phyloP scores from a whole-genome alignment of 2,888 invertebrate species.

The Adelognathus sp. region DNA sequence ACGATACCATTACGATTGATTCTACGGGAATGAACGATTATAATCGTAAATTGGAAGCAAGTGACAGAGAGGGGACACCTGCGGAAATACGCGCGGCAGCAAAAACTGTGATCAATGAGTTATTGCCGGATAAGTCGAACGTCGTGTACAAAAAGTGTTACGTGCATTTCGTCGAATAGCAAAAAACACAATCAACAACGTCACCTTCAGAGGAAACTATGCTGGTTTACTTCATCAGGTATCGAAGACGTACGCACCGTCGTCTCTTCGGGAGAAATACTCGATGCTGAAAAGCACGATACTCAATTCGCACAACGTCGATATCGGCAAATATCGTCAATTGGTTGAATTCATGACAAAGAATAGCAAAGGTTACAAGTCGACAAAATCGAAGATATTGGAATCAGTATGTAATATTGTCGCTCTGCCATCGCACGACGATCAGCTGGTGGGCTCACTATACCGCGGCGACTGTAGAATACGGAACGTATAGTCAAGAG shows the following conservation, averaged over 20 bases:
- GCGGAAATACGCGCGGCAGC: not conserved
- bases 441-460: too few relatives aligned
- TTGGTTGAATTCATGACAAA: not conserved
- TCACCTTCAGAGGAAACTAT: too few relatives aligned
- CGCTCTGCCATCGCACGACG: too few relatives aligned
- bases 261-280: conserved; percentile 43
- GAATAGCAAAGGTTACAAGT: not conserved
- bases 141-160: not conserved
- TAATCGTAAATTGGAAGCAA: too few relatives aligned
- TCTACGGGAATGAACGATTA: too few relatives aligned
- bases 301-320: not conserved
- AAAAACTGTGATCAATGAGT: not conserved
- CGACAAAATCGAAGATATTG: conserved; percentile 2
- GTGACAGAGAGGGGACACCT: not conserved
- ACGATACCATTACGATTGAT: too few relatives aligned
- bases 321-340: not conserved
- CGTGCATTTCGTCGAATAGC: too few relatives aligned
- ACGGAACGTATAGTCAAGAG: too few relatives aligned
- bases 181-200: not conserved
- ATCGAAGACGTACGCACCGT: conserved; percentile 10
- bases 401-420: too few relatives aligned
- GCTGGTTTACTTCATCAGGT: conserved; percentile 44
- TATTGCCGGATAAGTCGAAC: not conserved
- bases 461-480: too few relatives aligned
- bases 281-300: conserved; percentile 47